phyloP scores from a whole-genome alignment of 2,888 invertebrate genomes.

The Phalangium opilio region DNA sequence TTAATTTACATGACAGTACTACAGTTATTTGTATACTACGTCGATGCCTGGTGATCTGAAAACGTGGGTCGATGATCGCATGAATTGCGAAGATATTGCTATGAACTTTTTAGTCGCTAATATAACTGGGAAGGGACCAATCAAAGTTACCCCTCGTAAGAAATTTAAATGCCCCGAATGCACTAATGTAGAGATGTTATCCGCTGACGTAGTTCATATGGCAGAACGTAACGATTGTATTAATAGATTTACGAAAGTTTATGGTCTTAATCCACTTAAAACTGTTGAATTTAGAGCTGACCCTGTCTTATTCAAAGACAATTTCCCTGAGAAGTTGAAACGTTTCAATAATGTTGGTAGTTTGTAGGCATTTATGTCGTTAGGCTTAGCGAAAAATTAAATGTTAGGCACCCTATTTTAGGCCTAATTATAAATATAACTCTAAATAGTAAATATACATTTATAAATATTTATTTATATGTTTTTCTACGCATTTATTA shows the following conservation, averaged over 20 bases:
- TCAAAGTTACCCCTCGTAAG: constrained; percentile 70
- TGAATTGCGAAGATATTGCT: constrained; percentile 96
- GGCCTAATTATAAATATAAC: no score
- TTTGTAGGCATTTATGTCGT: no score
- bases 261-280: constrained; percentile 71
- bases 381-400: no score
- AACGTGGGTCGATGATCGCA: constrained; percentile 80
- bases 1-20: no score
- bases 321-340: constrained; percentile 68
- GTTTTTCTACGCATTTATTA: no score
- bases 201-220: constrained; percentile 67
- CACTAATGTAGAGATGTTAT: constrained; percentile 81
- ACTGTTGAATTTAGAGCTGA: constrained; percentile 87
- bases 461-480: no score
- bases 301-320: constrained; percentile 77
- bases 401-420: no score
- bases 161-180: constrained; percentile 96
- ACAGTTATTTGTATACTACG: constrained; percentile 84
- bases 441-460: no score
- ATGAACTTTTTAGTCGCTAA: constrained; percentile 95
- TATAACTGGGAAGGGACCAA: constrained; percentile 79
- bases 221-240: constrained; percentile 80
- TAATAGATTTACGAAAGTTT: constrained; percentile 57
- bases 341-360: constrained; percentile 78
- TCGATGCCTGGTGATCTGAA: constrained; percentile 69